phyloP scores from a whole-genome alignment of 2,113 vertebrate species.

The Speoplatyrhinus poulsoni region DNA sequence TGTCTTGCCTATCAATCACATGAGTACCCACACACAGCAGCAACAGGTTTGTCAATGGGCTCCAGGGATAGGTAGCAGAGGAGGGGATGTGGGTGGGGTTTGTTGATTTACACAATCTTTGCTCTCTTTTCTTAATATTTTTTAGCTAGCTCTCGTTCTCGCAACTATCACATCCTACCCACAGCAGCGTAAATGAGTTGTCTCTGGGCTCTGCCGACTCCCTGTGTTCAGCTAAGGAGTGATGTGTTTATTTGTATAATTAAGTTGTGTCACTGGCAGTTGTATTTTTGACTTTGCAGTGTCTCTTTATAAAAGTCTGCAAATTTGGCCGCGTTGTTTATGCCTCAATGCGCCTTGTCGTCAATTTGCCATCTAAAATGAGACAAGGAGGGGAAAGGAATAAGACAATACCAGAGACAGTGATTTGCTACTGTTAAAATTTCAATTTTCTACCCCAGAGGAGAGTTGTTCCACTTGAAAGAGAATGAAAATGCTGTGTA shows the following conservation, averaged over 20 bases:
- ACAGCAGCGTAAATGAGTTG: no score
- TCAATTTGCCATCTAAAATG: constrained; percentile 38
- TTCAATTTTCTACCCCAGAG: constrained; percentile 70
- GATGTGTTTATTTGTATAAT: constrained; percentile 32
- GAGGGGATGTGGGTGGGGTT: no score
- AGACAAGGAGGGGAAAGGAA: constrained; percentile 17
- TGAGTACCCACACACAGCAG: no score
- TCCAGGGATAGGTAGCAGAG: no score
- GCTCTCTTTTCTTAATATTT: no score
- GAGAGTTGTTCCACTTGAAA: constrained; percentile 61
- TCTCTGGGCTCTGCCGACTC: no score
- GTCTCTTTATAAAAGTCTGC: constrained; percentile 24
- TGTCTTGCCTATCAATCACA: no score
- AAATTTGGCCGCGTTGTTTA: constrained; percentile 26
- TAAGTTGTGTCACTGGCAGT: constrained; percentile 26
- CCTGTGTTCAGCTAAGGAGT: constrained; percentile 8
- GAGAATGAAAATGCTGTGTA: constrained; percentile 49
- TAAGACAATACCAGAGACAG: constrained; percentile 30
- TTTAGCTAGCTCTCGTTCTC: no score
- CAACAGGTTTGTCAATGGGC: no score
- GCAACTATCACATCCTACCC: no score
- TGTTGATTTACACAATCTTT: no score
- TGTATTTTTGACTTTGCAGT: constrained; percentile 12
- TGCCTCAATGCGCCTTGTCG: constrained; percentile 25
- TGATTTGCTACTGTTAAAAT: constrained; percentile 65